Evolutionary conservation across 2,888 invertebrate species (phyloP), one percentile per base, ranked within the genome.

Genomic region (Thyatira batis): DNA sequence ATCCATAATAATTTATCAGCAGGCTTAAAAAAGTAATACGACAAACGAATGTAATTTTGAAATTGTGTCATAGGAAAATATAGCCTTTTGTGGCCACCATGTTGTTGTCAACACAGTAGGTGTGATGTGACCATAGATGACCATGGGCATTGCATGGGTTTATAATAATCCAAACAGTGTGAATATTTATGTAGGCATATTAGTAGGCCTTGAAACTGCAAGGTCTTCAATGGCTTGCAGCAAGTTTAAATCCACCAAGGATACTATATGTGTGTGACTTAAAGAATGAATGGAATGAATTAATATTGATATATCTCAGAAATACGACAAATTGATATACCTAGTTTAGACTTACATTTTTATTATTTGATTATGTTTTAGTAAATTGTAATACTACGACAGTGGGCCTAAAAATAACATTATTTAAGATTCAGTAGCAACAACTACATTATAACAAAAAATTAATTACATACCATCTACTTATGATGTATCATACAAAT

Each of bases 1-100:
- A 60, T 57, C 55, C 53, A 60, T 63, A 52, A 45, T 23, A 54
- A 23, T 23, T 23, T 23, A 23, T 23, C 23, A 23, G 17, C 13
- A 39, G 17, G n/a, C 17, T 17, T 39, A n/a, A 17, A 17, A 39
- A 39, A 4, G 13, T 13, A 43, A 53, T 55, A 55, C 25, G 51
- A 59, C 51, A 57, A 46, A 51, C 8, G 17, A 39, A 39, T 17
- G 17, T 39, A 39, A 39, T 39, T 17, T 39, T 39, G 17, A 39
- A 39, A 39, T 39, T 39, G 39, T 39, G 39, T 39, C 17, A 39
- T 17, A 8, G 39, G 13, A 17, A 39, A 33, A 39, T 17, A 39
- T 2, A 39, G 39, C 6, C 39, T 39, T 39, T 39, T 39, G 39
- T 39, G 17, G 17, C 8, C 39, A 39, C 39, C 39, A 39, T 8